Base-by-base conservation (phyloP, 2,113 vertebrate species). In the Pelvicachromis taeniatus region DNA sequence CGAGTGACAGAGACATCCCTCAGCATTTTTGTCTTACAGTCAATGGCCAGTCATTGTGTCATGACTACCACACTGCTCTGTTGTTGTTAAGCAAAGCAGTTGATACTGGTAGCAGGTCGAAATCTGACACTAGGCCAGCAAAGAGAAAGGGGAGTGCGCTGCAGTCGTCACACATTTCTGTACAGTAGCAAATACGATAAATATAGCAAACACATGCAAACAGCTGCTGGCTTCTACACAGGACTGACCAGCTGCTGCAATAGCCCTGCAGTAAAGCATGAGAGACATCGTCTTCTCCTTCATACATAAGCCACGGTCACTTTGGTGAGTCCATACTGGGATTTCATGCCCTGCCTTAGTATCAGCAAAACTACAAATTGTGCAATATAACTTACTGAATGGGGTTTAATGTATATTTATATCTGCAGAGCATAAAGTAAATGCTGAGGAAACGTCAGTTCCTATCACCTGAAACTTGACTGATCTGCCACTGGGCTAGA, bases 41-140 rank as follows among this genome's bases (percentile, higher is more conserved):
- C 56, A 88, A 4, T 50, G 12, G 23, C 26, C 2, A 3, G 55
- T 84, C 78, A 81, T 77, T 54, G 38, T 54, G 79, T 87, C 83
- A 82, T 50, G 61, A 63, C 75, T 35, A 82, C 65, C 59, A 68
- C 81, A 50, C 61, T 83, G 82, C 12, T 80, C 80, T 81, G 81
- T 77, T 89, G 56, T 31, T 52, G 40, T 26, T 55, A 81, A 61
- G 89, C 80, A 89, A 86, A 88, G 82, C 65, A 65, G 21, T 78
- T 40, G 48, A 81, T 54, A 9, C 77, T 77, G 78, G 83, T 58
- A 84, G 52, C 82, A 42, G 82, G 86, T 55, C 81, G 89, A 92
- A 92, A 95, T 86, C 14, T 88, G 92, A 95, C 78, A 91, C 94
- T 85, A 42, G n/a, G 26, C 54, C 52, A 59, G 81, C 50, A 89